Conservation (phyloP, 35 echinoderm and acorn worm genomes). For the Acanthaster planci region DNA sequence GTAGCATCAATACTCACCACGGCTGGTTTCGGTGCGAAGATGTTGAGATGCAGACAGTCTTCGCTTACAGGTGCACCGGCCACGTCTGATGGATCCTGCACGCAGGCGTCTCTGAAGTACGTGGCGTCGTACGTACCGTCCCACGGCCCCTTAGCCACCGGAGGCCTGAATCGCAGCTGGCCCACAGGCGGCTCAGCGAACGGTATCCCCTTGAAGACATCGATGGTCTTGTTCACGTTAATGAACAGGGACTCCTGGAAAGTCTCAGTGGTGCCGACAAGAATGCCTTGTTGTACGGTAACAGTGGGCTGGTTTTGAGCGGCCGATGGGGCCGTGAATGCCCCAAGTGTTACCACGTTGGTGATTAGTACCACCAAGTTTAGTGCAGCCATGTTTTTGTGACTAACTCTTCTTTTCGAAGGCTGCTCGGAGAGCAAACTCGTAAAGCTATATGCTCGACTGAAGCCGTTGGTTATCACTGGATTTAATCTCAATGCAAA, state of each 20-base stretch:
- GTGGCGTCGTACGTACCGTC: conserved; percentile 33
- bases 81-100: neutral
- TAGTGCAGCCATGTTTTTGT: too few species aligned
- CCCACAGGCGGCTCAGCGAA: conserved; percentile 33
- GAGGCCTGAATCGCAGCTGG: conserved; percentile 59
- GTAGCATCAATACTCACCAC: conserved; percentile 5
- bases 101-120: conserved; percentile 18
- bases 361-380: too few species aligned
- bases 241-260: conserved; percentile 41
- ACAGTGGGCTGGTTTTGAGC: neutral
- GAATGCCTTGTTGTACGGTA: conserved; percentile 29
- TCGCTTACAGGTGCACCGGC: conserved; percentile 34
- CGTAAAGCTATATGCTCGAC: too few species aligned
- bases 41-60: conserved; percentile 85
- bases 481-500: too few species aligned
- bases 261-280: conserved; percentile 21
- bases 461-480: too few species aligned
- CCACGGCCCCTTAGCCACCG: conserved; percentile 45
- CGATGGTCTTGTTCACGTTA: conserved; percentile 43
- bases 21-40: conserved; percentile 55
- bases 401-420: too few species aligned
- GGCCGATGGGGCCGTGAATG: neutral
- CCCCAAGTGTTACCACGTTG: too few species aligned
- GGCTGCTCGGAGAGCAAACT: too few species aligned
- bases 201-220: conserved; percentile 56